phyloP scores from a whole-genome alignment of 2,113 vertebrate species.

The Myrmecophaga tridactyla region DNA sequence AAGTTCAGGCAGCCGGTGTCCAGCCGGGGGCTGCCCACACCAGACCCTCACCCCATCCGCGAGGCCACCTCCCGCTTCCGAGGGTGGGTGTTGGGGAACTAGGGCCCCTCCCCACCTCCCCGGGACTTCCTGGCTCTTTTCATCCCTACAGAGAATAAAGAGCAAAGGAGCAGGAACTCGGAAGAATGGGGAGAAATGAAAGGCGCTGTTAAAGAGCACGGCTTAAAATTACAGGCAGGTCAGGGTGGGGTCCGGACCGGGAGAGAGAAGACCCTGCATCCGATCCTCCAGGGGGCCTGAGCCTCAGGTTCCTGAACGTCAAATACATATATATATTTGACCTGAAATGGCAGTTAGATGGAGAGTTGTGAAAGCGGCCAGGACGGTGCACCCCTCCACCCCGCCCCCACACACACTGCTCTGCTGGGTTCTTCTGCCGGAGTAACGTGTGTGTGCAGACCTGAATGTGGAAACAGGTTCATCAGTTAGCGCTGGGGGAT shows the following conservation, averaged over 20 bases:
- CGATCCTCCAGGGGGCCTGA: not conserved
- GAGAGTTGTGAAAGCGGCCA: not conserved
- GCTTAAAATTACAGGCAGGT: not conserved
- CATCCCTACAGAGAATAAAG: not conserved
- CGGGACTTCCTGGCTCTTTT: not conserved
- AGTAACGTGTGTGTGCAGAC: not conserved
- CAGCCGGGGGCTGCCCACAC: rapidly evolving
- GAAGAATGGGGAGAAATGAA: not conserved
- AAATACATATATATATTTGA: too few species aligned
- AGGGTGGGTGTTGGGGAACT: too few species aligned
- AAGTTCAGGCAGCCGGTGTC: not conserved
- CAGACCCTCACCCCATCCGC: not conserved
- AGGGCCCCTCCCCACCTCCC: not conserved
- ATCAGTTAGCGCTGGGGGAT: not conserved
- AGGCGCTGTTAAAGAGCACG: not conserved
- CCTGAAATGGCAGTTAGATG: not conserved
- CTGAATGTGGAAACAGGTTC: not conserved
- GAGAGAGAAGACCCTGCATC: not conserved
- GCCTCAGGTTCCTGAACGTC: not conserved
- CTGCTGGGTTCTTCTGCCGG: not conserved
- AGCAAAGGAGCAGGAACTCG: not conserved
- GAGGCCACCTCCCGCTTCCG: rapidly evolving
- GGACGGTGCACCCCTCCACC: not conserved
- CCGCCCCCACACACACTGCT: not conserved
- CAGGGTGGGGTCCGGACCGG: not conserved